phyloP scores from a whole-genome alignment of 2,797 vertebrate species.

The Tympanoctomys barrerae region DNA sequence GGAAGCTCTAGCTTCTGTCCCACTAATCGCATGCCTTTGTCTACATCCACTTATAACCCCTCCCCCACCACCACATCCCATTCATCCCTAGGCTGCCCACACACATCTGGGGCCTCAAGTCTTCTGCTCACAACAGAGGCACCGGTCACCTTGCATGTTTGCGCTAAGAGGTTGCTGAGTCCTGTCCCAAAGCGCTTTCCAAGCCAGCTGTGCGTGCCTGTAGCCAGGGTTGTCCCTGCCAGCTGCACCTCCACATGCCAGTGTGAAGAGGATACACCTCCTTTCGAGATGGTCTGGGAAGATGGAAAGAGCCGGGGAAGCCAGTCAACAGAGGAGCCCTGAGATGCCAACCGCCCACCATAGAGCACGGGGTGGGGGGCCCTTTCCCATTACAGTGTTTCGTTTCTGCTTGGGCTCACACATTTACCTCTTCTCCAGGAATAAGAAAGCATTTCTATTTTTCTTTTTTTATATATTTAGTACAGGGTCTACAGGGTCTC shows the following conservation, averaged over 20 bases:
- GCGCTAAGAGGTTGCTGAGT: background rate
- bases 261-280: background rate
- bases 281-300: background rate
- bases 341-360: fast-evolving
- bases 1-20: background rate
- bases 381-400: background rate
- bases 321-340: fast-evolving
- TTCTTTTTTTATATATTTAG: too few relatives aligned
- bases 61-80: too few relatives aligned
- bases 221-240: too few relatives aligned
- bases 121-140: too few relatives aligned
- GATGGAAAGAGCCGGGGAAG: background rate
- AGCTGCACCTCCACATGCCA: background rate
- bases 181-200: background rate
- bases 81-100: background rate
- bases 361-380: fast-evolving
- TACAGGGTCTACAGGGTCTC: too few relatives aligned
- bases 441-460: background rate
- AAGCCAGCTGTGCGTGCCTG: background rate
- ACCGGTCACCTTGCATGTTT: background rate
- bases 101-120: background rate
- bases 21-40: too few relatives aligned
- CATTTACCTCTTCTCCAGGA: background rate
- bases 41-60: background rate
- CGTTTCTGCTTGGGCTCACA: background rate